Evolutionary conservation across 2,888 invertebrate species (phyloP).

Genomic region (Macrosiphum euphorbiae): DNA sequence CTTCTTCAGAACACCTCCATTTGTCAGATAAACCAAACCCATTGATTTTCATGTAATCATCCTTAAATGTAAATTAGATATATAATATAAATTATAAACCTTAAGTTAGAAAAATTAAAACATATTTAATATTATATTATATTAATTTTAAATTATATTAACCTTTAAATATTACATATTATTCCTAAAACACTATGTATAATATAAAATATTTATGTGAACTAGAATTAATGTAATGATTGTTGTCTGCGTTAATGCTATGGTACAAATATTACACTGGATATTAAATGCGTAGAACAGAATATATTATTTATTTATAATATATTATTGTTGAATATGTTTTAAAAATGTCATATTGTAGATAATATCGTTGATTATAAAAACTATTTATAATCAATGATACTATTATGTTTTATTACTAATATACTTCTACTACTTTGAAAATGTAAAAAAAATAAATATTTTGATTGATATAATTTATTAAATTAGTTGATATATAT

Average conservation of each 20-base stretch:
- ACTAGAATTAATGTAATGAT: background rate
- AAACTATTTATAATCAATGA: too few species aligned
- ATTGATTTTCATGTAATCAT: slow-evolving; percentile 41
- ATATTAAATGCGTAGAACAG: background rate
- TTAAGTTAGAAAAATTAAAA: background rate
- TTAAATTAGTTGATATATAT: slow-evolving; percentile 4
- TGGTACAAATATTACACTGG: background rate
- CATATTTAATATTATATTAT: background rate
- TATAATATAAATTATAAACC: too few species aligned
- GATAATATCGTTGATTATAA: too few species aligned
- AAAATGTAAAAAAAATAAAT: background rate
- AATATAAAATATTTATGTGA: background rate
- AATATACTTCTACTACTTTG: background rate
- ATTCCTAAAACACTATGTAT: background rate
- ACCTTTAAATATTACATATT: background rate
- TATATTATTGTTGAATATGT: background rate
- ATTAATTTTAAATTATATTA: background rate
- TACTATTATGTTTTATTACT: too few species aligned
- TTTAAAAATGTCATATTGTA: background rate
- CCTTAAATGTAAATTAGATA: slow-evolving; percentile 29
- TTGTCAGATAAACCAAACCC: slow-evolving; percentile 55
- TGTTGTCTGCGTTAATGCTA: background rate
- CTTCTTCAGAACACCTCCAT: slow-evolving; percentile 64
- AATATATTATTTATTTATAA: background rate
- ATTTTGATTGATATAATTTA: background rate